Conservation (phyloP, 2,113 vertebrate species). For the Apteryx mantelli region DNA sequence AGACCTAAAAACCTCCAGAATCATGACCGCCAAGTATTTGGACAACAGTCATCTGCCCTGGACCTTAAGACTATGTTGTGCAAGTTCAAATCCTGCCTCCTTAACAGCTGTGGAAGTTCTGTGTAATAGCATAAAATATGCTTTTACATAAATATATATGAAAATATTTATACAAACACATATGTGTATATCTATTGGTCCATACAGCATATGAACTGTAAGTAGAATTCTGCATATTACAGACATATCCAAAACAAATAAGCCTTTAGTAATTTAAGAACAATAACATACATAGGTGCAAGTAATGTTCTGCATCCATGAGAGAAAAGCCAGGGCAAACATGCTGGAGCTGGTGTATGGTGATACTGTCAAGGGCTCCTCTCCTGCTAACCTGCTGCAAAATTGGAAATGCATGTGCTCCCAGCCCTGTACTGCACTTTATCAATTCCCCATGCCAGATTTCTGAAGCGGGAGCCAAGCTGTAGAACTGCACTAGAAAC, state of each 20-base stretch:
- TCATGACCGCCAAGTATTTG: not conserved
- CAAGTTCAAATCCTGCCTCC: not conserved
- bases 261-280: not conserved
- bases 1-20: not conserved
- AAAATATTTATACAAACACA: not conserved
- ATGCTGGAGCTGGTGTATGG: fast-evolving
- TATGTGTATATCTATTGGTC: not conserved
- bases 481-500: fast-evolving
- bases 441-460: not conserved
- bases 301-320: not conserved
- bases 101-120: not conserved
- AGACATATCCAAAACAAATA: not conserved
- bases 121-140: not conserved
- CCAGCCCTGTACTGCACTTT: not conserved
- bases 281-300: not conserved
- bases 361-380: no score
- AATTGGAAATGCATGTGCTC: fast-evolving
- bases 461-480: not conserved
- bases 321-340: not conserved
- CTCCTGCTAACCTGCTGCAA: not conserved
- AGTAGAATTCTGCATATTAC: not conserved
- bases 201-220: not conserved
- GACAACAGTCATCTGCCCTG: not conserved
- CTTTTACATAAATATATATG: not conserved
- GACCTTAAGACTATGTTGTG: not conserved